A percentile compares a stretch with the other conserved stretches of the same genome.
These are phyloP conservation scores for Thymallus thymallus DNA, from an alignment of 2,113 vertebrate genomes.

Conservation along the genomic window DNA sequence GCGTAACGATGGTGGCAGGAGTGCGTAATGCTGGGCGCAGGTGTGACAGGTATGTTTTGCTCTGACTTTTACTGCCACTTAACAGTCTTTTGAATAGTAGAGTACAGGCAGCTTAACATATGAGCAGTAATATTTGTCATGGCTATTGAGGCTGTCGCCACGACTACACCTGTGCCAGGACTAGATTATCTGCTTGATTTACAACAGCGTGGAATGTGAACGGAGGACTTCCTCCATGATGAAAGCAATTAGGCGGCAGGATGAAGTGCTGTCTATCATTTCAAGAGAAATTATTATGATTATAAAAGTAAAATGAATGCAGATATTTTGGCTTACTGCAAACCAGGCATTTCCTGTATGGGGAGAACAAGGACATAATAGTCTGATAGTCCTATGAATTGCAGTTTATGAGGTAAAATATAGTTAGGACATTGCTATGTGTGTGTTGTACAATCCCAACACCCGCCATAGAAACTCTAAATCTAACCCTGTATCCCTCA, in stretches of 20 bases:
- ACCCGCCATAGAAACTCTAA: too few relatives aligned
- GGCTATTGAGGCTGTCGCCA: not conserved
- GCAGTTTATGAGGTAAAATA: too few relatives aligned
- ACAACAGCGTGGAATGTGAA: constrained; percentile 14
- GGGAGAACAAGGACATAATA: too few relatives aligned
- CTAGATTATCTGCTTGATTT: constrained; percentile 13
- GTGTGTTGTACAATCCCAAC: too few relatives aligned
- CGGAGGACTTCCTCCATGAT: constrained; percentile 20
- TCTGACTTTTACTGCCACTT: too few relatives aligned
- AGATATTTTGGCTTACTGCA: constrained; percentile 20
- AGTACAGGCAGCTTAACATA: not conserved
- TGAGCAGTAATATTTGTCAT: not conserved
- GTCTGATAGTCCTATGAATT: too few relatives aligned
- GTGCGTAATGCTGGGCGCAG: too few relatives aligned
- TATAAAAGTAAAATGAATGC: constrained; percentile 34
- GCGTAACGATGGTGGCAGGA: too few relatives aligned
- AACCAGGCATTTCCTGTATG: not conserved
- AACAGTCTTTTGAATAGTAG: too few relatives aligned
- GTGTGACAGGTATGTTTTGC: too few relatives aligned
- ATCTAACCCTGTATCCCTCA: too few relatives aligned
- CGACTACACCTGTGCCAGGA: constrained; percentile 1
- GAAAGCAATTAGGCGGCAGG: constrained; percentile 26
- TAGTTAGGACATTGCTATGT: too few relatives aligned
- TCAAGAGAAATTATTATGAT: constrained; percentile 12
- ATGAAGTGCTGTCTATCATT: constrained; percentile 28